These are phyloP conservation scores for Catamblyrhynchus diadema DNA, from an alignment of 2,797 vertebrate genomes.

Conservation along the genomic window DNA sequence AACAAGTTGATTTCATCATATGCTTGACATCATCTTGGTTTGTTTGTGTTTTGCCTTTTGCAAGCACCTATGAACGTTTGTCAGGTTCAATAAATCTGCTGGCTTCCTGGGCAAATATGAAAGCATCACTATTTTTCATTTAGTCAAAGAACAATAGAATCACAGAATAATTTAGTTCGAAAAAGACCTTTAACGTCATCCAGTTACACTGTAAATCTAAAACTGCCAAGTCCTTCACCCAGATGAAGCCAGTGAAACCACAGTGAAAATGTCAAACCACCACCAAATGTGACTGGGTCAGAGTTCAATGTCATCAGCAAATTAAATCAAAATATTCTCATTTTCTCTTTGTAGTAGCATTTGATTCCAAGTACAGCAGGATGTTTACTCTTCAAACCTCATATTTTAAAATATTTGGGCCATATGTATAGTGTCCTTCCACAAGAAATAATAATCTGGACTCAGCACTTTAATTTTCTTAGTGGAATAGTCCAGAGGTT, in stretches of 20 bases:
- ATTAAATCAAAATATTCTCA: not conserved
- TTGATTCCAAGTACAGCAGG: not conserved
- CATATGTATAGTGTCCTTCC: not conserved
- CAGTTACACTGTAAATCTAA: not conserved
- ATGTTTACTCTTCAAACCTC: not conserved
- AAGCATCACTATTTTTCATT: not conserved
- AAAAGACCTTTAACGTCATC: not conserved
- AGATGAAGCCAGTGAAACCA: not conserved
- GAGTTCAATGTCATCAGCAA: not conserved
- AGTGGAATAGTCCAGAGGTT: not conserved
- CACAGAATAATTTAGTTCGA: not conserved
- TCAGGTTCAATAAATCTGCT: not conserved
- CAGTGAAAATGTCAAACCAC: not conserved
- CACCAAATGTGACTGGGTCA: not conserved
- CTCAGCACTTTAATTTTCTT: not conserved
- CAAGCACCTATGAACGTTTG: not conserved
- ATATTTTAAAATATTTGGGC: not conserved
- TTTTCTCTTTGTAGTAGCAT: not conserved
- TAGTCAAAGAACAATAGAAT: not conserved
- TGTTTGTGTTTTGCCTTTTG: not conserved
- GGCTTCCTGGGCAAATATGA: not conserved
- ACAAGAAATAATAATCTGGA: not conserved
- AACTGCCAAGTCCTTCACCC: not conserved
- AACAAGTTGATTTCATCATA: not conserved
- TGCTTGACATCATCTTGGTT: not conserved